Conservation (phyloP, 2,797 vertebrate genomes). For the Argya squamiceps region DNA sequence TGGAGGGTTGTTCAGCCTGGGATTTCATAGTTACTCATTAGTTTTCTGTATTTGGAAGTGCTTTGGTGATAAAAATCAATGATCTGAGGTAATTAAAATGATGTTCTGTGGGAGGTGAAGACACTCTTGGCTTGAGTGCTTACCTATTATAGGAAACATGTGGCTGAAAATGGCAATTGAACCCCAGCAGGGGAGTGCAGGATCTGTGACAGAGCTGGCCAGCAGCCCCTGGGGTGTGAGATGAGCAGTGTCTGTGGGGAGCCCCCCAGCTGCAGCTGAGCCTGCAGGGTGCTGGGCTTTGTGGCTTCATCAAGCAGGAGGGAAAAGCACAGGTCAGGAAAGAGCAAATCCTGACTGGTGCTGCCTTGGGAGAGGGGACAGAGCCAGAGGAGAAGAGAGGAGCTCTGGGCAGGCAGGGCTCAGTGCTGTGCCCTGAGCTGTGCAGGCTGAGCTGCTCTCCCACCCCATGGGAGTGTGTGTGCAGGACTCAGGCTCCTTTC, state of each 20-base stretch:
- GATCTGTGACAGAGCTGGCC: not conserved
- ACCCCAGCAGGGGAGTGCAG: not conserved
- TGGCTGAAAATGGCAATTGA: not conserved
- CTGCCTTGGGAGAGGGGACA: not conserved
- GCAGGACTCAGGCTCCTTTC: not conserved
- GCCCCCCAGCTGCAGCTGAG: not conserved
- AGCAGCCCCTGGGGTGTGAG: not conserved
- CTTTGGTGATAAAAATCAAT: conserved; percentile 62
- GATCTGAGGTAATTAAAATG: conserved; percentile 47
- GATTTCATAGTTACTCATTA: conserved; percentile 12
- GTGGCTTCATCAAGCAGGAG: fast-evolving
- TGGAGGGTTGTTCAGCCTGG: not conserved
- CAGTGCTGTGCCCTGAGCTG: not conserved
- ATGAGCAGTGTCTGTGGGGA: not conserved
- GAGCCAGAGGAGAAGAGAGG: not conserved
- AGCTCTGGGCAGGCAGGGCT: not conserved
- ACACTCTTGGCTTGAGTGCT: not conserved
- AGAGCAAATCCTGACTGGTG: not conserved
- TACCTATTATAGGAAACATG: not conserved
- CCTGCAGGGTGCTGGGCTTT: not conserved
- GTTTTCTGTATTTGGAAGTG: conserved; percentile 47
- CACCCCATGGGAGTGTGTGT: fast-evolving
- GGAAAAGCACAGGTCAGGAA: fast-evolving
- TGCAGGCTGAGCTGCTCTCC: fast-evolving
- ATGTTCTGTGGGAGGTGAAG: not conserved